Conservation (phyloP, 2,113 vertebrate species). For the Genyomyrus donnyi region DNA sequence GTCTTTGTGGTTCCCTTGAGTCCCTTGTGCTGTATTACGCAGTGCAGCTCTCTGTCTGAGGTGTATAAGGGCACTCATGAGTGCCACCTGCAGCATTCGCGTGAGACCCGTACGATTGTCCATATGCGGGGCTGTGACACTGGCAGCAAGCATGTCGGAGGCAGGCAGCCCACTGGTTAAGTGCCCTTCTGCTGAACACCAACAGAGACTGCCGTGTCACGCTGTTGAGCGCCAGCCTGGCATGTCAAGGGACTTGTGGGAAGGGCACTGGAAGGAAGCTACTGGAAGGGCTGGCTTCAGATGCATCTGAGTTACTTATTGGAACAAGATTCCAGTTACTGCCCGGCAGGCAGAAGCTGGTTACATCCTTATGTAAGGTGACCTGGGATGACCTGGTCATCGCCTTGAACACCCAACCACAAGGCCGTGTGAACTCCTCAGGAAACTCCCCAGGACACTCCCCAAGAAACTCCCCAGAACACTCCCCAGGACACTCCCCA, state of each 20-base stretch:
- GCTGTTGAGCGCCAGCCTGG: not conserved
- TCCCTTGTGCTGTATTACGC: not conserved
- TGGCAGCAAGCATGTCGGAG: not conserved
- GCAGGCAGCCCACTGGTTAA: too few relatives aligned
- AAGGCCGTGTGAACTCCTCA: not conserved
- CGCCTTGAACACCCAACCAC: slow-evolving; percentile 11
- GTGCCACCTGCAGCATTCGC: not conserved
- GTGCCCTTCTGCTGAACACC: not conserved
- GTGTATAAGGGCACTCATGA: not conserved
- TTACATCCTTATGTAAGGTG: slow-evolving; percentile 8
- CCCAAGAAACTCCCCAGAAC: too few relatives aligned
- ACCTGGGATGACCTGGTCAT: slow-evolving; percentile 9
- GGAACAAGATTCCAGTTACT: slow-evolving; percentile 13
- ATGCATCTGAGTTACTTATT: slow-evolving; percentile 19
- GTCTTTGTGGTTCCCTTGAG: not conserved
- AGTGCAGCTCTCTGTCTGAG: not conserved
- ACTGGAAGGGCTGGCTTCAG: slow-evolving; percentile 12
- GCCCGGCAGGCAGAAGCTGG: slow-evolving; percentile 13
- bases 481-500: too few relatives aligned
- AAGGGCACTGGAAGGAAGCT: not conserved
- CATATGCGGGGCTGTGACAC: not conserved
- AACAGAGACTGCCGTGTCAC: not conserved
- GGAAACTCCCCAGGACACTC: too few relatives aligned
- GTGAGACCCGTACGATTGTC: not conserved
- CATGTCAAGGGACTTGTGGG: not conserved